Evolutionary conservation across 2,113 vertebrate species (phyloP).

Genomic region (Naja naja): DNA sequence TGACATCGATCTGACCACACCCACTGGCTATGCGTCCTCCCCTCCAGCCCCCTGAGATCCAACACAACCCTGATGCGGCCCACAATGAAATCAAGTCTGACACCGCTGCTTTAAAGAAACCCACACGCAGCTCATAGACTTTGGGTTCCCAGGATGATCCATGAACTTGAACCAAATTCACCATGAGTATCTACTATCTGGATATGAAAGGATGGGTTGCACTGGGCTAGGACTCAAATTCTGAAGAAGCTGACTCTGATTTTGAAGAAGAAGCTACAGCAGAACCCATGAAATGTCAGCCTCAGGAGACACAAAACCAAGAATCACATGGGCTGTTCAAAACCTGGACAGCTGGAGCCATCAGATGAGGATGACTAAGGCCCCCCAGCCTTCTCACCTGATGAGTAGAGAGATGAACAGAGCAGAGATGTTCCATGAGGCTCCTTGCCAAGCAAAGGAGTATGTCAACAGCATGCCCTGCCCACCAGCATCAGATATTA

Average conservation of each 20-base stretch:
- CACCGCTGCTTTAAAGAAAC: too few species aligned
- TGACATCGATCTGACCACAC: too few species aligned
- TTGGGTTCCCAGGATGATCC: neutral
- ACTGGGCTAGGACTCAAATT: neutral
- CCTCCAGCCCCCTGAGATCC: too few species aligned
- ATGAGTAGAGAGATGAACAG: neutral
- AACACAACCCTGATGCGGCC: too few species aligned
- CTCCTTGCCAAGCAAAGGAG: neutral
- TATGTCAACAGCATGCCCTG: neutral
- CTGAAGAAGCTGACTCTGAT: neutral
- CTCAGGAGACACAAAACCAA: neutral
- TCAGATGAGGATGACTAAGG: neutral
- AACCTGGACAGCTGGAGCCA: neutral
- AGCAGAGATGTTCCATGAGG: neutral
- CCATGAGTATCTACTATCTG: neutral
- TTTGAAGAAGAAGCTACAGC: neutral
- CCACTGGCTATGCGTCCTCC: too few species aligned
- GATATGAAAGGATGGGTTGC: neutral
- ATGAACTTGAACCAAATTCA: neutral
- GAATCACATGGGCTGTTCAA: neutral
- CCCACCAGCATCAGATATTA: neutral
- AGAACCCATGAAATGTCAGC: neutral
- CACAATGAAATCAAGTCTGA: too few species aligned
- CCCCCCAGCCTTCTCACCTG: neutral
- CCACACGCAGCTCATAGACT: neutral